Percentiles rank a stretch among this genome's conserved stretches.
Evolutionary conservation across 2,888 invertebrate genomes (phyloP).

Genomic region (Philaethria dido): DNA sequence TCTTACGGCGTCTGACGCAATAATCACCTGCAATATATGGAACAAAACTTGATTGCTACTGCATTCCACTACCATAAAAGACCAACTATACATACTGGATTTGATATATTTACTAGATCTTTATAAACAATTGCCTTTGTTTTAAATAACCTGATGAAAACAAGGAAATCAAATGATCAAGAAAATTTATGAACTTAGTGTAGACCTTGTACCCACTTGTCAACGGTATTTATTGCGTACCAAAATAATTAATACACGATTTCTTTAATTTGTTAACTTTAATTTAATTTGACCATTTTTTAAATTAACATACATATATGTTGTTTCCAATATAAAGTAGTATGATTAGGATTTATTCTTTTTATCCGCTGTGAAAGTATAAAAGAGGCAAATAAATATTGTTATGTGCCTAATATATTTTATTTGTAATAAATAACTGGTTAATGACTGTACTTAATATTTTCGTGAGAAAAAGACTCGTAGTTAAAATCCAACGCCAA

Average conservation of each 20-base stretch:
- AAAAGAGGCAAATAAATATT: slow-evolving; percentile 13
- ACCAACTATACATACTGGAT: slow-evolving; percentile 50
- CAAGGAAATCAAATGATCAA: slow-evolving; percentile 39
- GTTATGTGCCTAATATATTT: slow-evolving; percentile 13
- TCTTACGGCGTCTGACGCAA: slow-evolving; percentile 68
- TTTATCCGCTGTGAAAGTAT: slow-evolving; percentile 11
- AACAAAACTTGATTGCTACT: slow-evolving; percentile 62
- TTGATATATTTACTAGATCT: slow-evolving; percentile 45
- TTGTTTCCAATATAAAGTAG: neutral
- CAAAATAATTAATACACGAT: neutral
- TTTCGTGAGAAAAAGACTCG: slow-evolving; percentile 34
- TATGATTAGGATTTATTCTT: neutral
- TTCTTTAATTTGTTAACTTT: neutral
- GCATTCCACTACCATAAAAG: slow-evolving; percentile 62
- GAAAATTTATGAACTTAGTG: slow-evolving; percentile 34
- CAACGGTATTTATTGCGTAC: slow-evolving; percentile 3
- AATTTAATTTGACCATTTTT: neutral
- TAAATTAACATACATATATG: neutral
- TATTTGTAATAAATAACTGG: slow-evolving; percentile 24
- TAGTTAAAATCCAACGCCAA: slow-evolving; percentile 40
- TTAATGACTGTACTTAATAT: slow-evolving; percentile 22
- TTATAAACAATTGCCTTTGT: slow-evolving; percentile 46
- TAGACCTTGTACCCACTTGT: slow-evolving; percentile 37
- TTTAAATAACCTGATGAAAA: slow-evolving; percentile 36
- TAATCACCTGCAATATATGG: slow-evolving; percentile 61